Evolutionary conservation across 2,888 invertebrate genomes (phyloP).

Genomic region (Sphaeridia pumilis): DNA sequence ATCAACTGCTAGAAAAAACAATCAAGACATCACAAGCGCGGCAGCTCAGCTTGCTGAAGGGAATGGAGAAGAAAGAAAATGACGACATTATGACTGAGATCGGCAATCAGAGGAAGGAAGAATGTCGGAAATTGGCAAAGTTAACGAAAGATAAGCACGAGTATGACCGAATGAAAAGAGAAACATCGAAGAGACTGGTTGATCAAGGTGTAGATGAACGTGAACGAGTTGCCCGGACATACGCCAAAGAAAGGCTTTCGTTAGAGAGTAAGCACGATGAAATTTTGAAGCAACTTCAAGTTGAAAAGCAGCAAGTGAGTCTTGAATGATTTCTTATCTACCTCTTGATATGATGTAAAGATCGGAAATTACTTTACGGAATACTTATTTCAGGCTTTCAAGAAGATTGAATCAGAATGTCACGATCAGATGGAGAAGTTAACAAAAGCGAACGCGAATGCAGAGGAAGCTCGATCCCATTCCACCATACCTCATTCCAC

Average conservation of each 20-base stretch:
- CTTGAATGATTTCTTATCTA: background rate
- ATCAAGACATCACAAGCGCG: conserved; percentile 63
- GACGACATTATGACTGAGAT: conserved; percentile 65
- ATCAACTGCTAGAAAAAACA: conserved; percentile 56
- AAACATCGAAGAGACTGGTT: conserved; percentile 69
- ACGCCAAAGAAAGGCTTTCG: conserved; percentile 47
- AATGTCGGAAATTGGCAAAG: conserved; percentile 74
- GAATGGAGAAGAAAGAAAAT: conserved; percentile 57
- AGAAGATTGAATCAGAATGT: conserved; percentile 15
- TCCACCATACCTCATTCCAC: conserved; percentile 24
- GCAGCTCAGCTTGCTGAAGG: conserved; percentile 62
- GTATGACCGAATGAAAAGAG: conserved; percentile 68
- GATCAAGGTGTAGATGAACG: conserved; percentile 82
- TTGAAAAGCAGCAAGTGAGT: conserved; percentile 45
- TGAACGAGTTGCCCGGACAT: conserved; percentile 48
- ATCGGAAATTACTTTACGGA: background rate
- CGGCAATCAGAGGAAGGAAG: conserved; percentile 70
- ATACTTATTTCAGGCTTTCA: conserved; percentile 10
- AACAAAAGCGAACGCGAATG: conserved; percentile 6
- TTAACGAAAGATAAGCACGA: conserved; percentile 82
- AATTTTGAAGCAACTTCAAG: conserved; percentile 55
- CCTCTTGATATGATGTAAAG: too few relatives aligned
- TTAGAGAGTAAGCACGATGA: conserved; percentile 66
- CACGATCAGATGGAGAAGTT: conserved; percentile 15
- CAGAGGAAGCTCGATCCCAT: conserved; percentile 16